phyloP scores from a whole-genome alignment of 2,888 invertebrate species.

The Amiota minor region DNA sequence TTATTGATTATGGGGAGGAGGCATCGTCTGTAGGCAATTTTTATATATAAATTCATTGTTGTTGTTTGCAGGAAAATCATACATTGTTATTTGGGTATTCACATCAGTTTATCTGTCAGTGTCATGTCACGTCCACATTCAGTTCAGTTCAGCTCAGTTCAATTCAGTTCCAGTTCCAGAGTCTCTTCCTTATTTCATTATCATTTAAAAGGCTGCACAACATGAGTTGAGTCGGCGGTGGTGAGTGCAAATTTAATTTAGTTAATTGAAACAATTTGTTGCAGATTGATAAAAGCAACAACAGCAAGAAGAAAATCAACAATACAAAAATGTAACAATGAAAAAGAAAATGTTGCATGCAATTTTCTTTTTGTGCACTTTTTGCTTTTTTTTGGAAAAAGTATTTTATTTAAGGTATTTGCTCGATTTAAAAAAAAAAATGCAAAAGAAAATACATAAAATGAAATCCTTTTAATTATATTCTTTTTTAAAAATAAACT shows the following conservation, averaged over 20 bases:
- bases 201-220: not conserved
- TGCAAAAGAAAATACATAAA: too few relatives aligned
- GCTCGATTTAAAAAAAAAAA: constrained; percentile 52
- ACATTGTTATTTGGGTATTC: constrained; percentile 13
- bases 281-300: constrained; percentile 38
- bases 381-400: not conserved
- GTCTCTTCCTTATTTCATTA: constrained; percentile 7
- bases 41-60: constrained; percentile 50
- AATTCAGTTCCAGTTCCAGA: not conserved
- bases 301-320: not conserved
- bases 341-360: constrained; percentile 46
- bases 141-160: not conserved
- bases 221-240: constrained; percentile 29
- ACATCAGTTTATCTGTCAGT: constrained; percentile 62
- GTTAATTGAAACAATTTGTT: constrained; percentile 73
- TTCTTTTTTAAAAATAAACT: constrained; percentile 32
- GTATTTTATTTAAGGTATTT: constrained; percentile 55
- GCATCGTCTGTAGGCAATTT: constrained; percentile 54
- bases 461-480: constrained; percentile 51
- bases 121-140: constrained; percentile 63
- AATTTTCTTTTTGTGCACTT: constrained; percentile 33
- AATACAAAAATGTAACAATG: not conserved
- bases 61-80: constrained; percentile 12
- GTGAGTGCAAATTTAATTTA: constrained; percentile 72
- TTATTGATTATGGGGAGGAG: not conserved